phyloP scores from a whole-genome alignment of 2,888 invertebrate species.

The Acanthosoma haemorrhoidale region DNA sequence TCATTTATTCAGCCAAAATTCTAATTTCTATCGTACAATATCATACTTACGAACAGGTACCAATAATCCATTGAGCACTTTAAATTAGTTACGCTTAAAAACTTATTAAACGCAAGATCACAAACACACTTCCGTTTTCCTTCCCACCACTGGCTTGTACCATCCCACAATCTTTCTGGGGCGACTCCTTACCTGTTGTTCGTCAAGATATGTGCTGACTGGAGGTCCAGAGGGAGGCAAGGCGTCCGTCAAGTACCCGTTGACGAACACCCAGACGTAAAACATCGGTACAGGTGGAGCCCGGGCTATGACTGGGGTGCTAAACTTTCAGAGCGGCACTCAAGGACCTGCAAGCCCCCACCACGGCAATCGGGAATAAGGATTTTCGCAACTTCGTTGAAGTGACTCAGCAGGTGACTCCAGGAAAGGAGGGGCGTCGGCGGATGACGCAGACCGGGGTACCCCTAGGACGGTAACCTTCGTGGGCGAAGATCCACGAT shows the following conservation, averaged over 20 bases:
- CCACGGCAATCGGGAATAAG: neutral
- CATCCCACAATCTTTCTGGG: neutral
- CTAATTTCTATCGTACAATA: too few relatives aligned
- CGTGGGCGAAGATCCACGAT: neutral
- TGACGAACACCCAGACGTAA: slow-evolving; percentile 18
- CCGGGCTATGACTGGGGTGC: neutral
- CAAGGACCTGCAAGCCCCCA: slow-evolving; percentile 15
- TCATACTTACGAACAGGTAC: neutral
- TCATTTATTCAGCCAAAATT: too few relatives aligned
- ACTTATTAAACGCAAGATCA: neutral
- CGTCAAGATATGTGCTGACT: slow-evolving; percentile 8
- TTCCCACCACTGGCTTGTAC: neutral
- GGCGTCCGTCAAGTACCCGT: slow-evolving; percentile 22
- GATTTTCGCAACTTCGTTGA: slow-evolving; percentile 23
- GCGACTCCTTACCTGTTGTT: neutral
- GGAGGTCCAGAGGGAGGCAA: neutral
- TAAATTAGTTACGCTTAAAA: too few relatives aligned
- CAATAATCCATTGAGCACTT: too few relatives aligned
- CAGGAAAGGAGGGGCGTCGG: slow-evolving; percentile 3
- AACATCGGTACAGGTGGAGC: neutral
- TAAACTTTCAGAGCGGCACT: neutral
- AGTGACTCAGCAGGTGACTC: slow-evolving; percentile 1
- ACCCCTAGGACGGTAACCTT: too few relatives aligned
- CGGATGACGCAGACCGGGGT: neutral
- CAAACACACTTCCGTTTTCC: neutral